Evolutionary conservation across 1,140 invertebrate species (phyloP), one percentile per base, ranked within the genome.

Genomic region (Hyphantria cunea): DNA sequence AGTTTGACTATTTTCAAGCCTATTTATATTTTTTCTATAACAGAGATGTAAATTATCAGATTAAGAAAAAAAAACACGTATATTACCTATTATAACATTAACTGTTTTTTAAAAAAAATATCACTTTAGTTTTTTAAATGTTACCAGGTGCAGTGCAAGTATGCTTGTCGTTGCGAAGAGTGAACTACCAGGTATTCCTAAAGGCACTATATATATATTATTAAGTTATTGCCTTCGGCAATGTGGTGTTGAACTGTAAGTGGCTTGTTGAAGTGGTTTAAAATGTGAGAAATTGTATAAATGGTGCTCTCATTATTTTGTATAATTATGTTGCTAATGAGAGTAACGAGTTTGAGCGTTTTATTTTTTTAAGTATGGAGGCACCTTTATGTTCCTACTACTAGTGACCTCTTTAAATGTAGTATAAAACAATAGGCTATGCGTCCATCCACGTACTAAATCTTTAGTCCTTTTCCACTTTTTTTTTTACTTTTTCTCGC

Each of bases 231-330:
- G 53, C 53, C 53, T 5, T 3, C 11, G 13, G 53, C 53, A 10
- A 47, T 34, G 39, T 47, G 51, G 39, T 47, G 51, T 44, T 33
- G 42, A 32, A 4, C 10, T 13, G n/a, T 56, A 56, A 56, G 31
- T 56, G 42, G 25, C 53, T 34, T 45, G 53, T 56, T 56, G 45
- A 12, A 56, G 41, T 56, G 31, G 41, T 37, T 42, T n/a, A 25
- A 25, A 25, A 25, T 5, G 31, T 47, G 41, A 47, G 13, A 13
- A 33, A 41, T 56, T 34, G 41, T 41, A 47, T 34, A 56, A 56
- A 44, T 42, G 44, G 33, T 56, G 11, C 13, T 32, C 53, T 56
- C 53, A 56, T 56, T 56, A 56, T 25, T 42, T 47, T 45, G 32
- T 33, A 41, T 47, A 45, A 42, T 56, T 34, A 47, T 47, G 14